These are phyloP conservation scores for Ophion ventricosus DNA, from an alignment of 2,888 invertebrate species.

Conservation along the genomic window DNA sequence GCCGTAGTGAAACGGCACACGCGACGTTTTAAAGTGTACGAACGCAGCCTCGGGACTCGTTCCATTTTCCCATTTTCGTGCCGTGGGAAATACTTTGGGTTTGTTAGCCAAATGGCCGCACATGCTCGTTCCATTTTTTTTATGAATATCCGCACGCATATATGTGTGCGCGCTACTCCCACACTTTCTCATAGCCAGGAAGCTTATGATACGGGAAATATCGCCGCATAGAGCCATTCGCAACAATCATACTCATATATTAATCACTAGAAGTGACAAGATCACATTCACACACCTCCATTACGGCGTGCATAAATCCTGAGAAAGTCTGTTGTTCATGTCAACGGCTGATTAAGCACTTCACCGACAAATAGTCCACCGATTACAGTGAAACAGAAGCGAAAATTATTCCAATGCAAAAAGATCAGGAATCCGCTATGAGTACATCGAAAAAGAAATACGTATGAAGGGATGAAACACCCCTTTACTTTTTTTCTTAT, in stretches of 20 bases:
- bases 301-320: background rate
- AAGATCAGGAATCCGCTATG: background rate
- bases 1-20: slow-evolving; percentile 45
- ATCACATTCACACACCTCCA: background rate
- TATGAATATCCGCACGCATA: background rate
- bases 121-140: background rate
- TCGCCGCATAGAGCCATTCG: no score
- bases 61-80: slow-evolving; percentile 18
- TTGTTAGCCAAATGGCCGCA: slow-evolving; percentile 20
- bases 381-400: background rate
- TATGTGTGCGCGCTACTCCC: background rate
- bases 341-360: background rate
- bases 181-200: background rate
- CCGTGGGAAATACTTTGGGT: slow-evolving; percentile 15
- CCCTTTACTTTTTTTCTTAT: no score
- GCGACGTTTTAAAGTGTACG: slow-evolving; percentile 23
- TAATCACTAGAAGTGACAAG: background rate
- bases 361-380: background rate
- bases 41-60: slow-evolving; percentile 20
- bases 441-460: background rate
- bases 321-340: background rate
- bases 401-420: background rate
- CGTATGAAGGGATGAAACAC: no score
- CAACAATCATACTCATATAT: background rate
- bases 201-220: background rate